Evolutionary conservation across 2,113 vertebrate species (phyloP).

Genomic region (Ammospiza nelsoni): DNA sequence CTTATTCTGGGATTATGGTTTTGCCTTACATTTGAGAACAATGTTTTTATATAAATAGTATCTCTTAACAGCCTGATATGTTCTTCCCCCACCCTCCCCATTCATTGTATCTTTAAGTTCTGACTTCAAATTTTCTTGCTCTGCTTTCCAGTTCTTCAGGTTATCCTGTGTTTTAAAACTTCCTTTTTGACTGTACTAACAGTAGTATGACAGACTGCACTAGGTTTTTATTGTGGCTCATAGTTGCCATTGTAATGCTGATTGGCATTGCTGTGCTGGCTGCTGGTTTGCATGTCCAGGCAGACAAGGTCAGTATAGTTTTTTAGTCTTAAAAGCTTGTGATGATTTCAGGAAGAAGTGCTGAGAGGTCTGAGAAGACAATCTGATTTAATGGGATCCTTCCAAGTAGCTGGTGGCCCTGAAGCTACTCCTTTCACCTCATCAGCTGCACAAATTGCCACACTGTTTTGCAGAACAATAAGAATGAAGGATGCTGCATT

Average conservation of each 20-base stretch:
- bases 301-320: neutral
- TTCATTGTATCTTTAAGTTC: neutral
- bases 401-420: neutral
- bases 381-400: neutral
- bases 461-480: neutral
- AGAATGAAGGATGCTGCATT: neutral
- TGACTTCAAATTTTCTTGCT: neutral
- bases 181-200: neutral
- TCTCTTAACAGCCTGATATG: neutral
- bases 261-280: neutral
- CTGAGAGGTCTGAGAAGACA: neutral
- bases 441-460: neutral
- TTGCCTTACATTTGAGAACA: neutral
- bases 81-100: neutral
- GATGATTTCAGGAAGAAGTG: neutral
- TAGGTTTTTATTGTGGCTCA: neutral
- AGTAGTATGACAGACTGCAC: neutral
- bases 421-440: neutral
- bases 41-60: neutral
- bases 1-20: neutral
- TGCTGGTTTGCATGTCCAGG: neutral
- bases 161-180: neutral
- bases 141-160: neutral
- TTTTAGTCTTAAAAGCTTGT: neutral
- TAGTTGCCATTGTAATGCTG: neutral